A percentile compares a stretch with the other conserved stretches of the same genome.
These are phyloP conservation scores for Heterocephalus glaber DNA, from an alignment of 2,113 vertebrate species.

Conservation along the genomic window DNA sequence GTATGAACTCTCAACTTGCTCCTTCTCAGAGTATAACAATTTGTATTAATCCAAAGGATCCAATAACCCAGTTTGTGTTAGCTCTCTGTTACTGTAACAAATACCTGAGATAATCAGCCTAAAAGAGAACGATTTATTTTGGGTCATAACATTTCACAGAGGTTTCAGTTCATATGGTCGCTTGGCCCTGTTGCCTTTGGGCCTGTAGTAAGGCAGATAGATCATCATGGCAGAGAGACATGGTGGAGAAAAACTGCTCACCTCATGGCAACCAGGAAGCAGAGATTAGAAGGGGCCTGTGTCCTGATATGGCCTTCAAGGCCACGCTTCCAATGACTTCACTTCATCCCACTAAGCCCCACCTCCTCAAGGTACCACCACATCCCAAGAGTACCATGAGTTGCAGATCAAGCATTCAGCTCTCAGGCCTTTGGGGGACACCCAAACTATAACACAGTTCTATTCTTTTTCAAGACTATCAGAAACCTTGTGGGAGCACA, in stretches of 20 bases:
- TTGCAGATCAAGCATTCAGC: not conserved
- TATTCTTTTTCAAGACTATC: conserved; percentile 25
- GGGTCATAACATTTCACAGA: not conserved
- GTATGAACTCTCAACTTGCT: not conserved
- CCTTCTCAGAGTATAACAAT: not conserved
- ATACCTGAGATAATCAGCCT: not conserved
- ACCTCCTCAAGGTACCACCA: not conserved
- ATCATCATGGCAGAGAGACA: not conserved
- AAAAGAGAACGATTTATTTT: not conserved
- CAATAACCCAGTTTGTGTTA: not conserved
- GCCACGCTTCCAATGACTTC: not conserved
- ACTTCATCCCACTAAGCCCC: not conserved
- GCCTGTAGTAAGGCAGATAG: not conserved
- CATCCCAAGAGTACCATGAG: not conserved
- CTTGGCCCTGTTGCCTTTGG: not conserved
- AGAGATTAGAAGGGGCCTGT: not conserved
- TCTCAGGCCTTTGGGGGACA: not conserved
- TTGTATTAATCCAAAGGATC: not conserved
- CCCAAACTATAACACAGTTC: not conserved
- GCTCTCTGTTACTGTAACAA: not conserved
- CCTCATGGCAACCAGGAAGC: not conserved
- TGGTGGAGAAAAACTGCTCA: not conserved
- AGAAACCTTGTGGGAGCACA: not conserved
- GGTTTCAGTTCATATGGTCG: not conserved
- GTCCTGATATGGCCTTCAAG: not conserved